A percentile compares a stretch with the other conserved stretches of the same genome.
phyloP scores from a whole-genome alignment of 2,797 vertebrate genomes.

The Hemibagrus guttatus region DNA sequence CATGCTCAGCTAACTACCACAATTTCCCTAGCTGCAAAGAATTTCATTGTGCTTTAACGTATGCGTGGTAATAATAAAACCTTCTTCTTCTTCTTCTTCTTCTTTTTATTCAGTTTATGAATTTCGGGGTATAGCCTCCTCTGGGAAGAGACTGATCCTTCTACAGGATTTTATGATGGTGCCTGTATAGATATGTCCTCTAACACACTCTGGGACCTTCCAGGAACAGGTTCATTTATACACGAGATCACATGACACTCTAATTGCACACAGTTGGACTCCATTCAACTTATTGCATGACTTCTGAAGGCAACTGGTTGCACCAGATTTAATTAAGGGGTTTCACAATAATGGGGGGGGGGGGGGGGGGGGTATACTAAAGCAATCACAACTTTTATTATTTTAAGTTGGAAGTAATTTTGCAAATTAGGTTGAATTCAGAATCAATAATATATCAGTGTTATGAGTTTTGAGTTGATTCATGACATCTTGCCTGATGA shows the following conservation, averaged over 20 bases:
- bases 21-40: too few species aligned
- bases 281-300: not conserved
- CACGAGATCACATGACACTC: not conserved
- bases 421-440: not conserved
- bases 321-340: conserved; percentile 7
- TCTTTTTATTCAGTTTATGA: not conserved
- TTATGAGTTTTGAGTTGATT: not conserved
- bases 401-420: not conserved
- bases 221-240: conserved; percentile 6
- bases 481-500: not conserved
- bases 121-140: not conserved
- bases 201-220: not conserved
- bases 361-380: not conserved
- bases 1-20: not conserved
- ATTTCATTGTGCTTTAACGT: too few species aligned
- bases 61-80: too few species aligned
- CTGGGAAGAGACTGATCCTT: not conserved
- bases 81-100: too few species aligned
- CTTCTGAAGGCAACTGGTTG: not conserved
- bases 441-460: not conserved
- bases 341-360: not conserved
- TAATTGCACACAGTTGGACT: not conserved
- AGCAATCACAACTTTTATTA: not conserved
- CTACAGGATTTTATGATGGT: not conserved
- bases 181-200: not conserved